Base-by-base conservation (phyloP, 1,140 invertebrate genomes). In the Solenopsis invicta region DNA sequence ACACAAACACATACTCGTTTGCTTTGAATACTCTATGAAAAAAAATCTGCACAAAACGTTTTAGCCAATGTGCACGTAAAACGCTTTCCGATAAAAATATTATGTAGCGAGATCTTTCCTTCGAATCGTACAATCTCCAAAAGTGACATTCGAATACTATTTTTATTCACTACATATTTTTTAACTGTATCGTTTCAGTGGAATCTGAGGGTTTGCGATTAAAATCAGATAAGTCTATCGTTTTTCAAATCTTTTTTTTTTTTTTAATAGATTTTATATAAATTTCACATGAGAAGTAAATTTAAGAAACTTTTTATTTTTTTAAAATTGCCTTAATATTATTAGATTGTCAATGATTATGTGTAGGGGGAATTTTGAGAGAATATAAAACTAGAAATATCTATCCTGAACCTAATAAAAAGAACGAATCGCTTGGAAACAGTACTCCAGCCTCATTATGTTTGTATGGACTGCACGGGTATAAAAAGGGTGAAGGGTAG, bases 401-500 rank as follows among this genome's bases (percentile, higher is more conserved):
- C 29, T 61, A 77, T n/a, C 0, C 13, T 48, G 21, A n/a, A 59
- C 24, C 18, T 61, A 59, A 72, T 54, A 67, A 24, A 67, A 24
- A 84, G 41, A 62, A 48, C 16, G 21, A 50, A 74, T 48, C 18
- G 18, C 24, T 75, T 75, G 24, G 18, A 59, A 75, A 84, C 18
- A 2, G n/a, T 74, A 41, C 41, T 52, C 48, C 45, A 80, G 48
- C n/a, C 13, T 84, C 69, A 84, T 84, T 61, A 75, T 72, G 69
- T 74, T 59, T 62, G 80, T 61, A 84, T 61, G 24, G 45, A 75
- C 29, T 16, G 69, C 54, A 62, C 29, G 54, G 21, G 41, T 41
- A 48, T 50, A 84, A 84, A 84, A 74, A 74, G 37, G 52, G 54
- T n/a, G 54, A 50, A 48, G 52, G 41, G 80, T 48, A 84, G 69